Conservation (phyloP, 2,113 vertebrate genomes). For the Proteles cristata region DNA sequence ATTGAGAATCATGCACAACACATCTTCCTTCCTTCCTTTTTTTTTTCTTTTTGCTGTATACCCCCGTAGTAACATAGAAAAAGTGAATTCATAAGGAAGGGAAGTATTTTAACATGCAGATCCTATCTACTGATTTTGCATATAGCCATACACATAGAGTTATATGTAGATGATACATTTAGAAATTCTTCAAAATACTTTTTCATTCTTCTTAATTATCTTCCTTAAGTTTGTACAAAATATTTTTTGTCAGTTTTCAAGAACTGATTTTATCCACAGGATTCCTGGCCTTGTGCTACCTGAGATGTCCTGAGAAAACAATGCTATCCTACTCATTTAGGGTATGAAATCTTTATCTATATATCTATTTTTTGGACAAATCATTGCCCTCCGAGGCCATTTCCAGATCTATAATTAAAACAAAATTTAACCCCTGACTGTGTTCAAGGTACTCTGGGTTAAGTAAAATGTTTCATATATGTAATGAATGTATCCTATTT, state of each 20-base stretch:
- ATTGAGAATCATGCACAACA: not conserved
- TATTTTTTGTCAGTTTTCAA: conserved; percentile 25
- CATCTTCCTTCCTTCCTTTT: not conserved
- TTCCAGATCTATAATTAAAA: not conserved
- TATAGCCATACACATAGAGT: not conserved
- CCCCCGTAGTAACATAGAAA: conserved; percentile 54
- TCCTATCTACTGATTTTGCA: conserved; percentile 57
- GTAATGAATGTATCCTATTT: not conserved
- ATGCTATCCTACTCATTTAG: not conserved
- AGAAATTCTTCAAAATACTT: not conserved
- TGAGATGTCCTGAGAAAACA: not conserved
- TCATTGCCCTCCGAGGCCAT: not conserved
- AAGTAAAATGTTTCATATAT: not conserved
- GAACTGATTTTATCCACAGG: not conserved
- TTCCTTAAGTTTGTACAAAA: not conserved
- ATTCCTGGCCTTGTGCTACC: not conserved
- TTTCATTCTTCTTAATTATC: not conserved
- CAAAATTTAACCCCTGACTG: not conserved
- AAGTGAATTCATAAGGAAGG: conserved; percentile 64
- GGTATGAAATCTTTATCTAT: not conserved
- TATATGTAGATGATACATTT: not conserved
- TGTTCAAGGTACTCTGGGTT: not conserved
- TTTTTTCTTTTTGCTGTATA: not conserved
- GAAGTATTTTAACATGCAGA: conserved; percentile 59
- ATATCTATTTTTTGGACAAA: not conserved